phyloP scores from a whole-genome alignment of 1,140 invertebrate species.

The Ceratosolen solmsi region DNA sequence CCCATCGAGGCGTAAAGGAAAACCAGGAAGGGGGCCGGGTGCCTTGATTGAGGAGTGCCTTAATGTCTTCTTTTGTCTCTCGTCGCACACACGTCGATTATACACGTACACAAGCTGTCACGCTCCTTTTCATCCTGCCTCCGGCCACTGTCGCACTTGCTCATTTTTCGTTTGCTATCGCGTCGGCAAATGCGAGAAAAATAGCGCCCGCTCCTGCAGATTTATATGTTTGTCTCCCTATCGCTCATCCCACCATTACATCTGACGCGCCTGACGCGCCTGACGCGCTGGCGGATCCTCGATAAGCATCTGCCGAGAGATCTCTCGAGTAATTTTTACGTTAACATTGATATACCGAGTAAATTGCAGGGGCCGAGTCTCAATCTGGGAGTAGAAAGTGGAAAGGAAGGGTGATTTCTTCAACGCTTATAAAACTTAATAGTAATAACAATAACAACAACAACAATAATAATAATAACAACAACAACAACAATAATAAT shows the following conservation, averaged over 20 bases:
- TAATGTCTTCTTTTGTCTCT: constrained; percentile 34
- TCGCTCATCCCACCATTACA: neutral
- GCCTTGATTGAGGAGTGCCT: constrained; percentile 39
- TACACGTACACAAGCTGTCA: neutral
- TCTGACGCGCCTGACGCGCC: too few relatives aligned
- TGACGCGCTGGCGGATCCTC: neutral
- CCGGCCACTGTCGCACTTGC: neutral
- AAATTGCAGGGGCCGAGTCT: too few relatives aligned
- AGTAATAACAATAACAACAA: too few relatives aligned
- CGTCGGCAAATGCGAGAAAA: neutral
- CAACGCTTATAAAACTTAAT: too few relatives aligned
- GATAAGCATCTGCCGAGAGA: neutral
- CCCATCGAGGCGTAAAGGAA: constrained; percentile 1
- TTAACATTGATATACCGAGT: too few relatives aligned
- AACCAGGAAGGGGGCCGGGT: neutral
- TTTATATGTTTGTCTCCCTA: too few relatives aligned
- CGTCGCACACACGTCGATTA: neutral
- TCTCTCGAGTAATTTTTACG: neutral
- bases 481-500: too few relatives aligned
- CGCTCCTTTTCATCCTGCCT: too few relatives aligned
- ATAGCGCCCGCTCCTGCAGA: too few relatives aligned
- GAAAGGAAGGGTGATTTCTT: too few relatives aligned
- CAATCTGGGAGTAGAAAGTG: too few relatives aligned
- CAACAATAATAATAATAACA: too few relatives aligned
- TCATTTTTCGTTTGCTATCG: neutral